Base-by-base conservation (phyloP, 2,888 invertebrate genomes). In the Drosophila mimetica region DNA sequence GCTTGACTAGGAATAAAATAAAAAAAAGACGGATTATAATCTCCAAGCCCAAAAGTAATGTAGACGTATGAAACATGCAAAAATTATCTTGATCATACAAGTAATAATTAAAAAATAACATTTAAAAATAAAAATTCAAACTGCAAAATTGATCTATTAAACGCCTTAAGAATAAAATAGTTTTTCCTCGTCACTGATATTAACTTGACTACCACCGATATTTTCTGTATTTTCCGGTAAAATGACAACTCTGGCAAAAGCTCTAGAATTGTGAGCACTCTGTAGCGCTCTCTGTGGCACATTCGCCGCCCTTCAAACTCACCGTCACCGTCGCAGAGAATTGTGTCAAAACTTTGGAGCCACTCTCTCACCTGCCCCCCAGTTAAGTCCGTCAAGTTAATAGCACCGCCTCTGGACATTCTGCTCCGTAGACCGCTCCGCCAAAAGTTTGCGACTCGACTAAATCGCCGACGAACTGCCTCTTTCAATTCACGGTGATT, bases 311-410 rank as follows among this genome's bases (percentile, higher is more conserved):
- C 22, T 30, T 39, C 9, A 11, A 54, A 88, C 92, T 92, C 92
- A 95, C 97, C 97, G 93, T 97, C 97, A 91, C 97, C 97, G 89
- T 97, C 97, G 53, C 95, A 95, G 79, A 97, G 92, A 72, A 97
- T 95, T 34, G 95, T 95, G 87, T 97, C 97, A 85, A 97, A 95
- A 22, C 95, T 94, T 78, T 95, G 92, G 32, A 97, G 79, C 91
- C 95, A 95, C 61, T 92, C 93, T 86, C 93, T 92, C 44, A 95
- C 91, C 88, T 94, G 93, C 32, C 92, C 93, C 86, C 93, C 92
- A 2, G 93, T 87, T 14, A 94, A 92, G 64, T 94, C 93, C 66
- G 93, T 91, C 71, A 95, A 92, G 89, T 94, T 93, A 71, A 91
- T 93, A 5, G 79, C 83, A 55, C 78, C 82, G 46, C 75, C 60